These are phyloP conservation scores for Dreissena rostriformis DNA, from an alignment of 1,140 invertebrate species.

Conservation along the genomic window DNA sequence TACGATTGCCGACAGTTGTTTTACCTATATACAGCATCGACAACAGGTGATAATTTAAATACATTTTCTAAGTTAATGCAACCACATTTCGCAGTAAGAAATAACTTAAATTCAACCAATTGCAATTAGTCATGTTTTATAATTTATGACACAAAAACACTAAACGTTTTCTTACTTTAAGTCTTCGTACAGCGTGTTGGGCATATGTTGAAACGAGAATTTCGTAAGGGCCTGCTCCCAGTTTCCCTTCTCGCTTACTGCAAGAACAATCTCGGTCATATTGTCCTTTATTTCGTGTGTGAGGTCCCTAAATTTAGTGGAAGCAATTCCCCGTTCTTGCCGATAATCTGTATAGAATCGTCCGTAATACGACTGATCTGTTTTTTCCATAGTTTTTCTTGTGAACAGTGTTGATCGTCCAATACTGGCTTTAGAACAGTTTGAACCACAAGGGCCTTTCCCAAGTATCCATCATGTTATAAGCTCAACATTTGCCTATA, in stretches of 20 bases:
- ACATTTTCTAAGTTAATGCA: too few species aligned
- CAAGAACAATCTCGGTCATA: slow-evolving; percentile 24
- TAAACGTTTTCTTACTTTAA: too few species aligned
- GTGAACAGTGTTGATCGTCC: background rate
- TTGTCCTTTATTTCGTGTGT: background rate
- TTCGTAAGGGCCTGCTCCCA: slow-evolving; percentile 17
- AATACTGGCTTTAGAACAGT: background rate
- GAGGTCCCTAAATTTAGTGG: background rate
- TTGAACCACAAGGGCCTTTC: slow-evolving; percentile 11
- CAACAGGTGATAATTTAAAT: too few species aligned
- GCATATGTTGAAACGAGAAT: background rate
- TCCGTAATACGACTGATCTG: background rate
- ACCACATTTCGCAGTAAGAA: too few species aligned
- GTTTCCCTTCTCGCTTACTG: background rate
- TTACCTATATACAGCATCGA: too few species aligned
- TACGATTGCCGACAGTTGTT: too few species aligned
- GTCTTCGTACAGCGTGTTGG: too few species aligned
- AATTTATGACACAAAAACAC: too few species aligned
- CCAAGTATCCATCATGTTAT: slow-evolving; percentile 22
- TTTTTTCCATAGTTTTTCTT: background rate
- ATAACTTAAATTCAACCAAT: too few species aligned
- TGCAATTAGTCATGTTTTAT: too few species aligned
- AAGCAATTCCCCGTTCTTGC: too few species aligned
- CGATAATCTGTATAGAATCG: background rate
- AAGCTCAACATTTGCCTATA: slow-evolving; percentile 8